Base-by-base conservation (phyloP, 2,797 vertebrate species). In the Acanthurus lineatus region DNA sequence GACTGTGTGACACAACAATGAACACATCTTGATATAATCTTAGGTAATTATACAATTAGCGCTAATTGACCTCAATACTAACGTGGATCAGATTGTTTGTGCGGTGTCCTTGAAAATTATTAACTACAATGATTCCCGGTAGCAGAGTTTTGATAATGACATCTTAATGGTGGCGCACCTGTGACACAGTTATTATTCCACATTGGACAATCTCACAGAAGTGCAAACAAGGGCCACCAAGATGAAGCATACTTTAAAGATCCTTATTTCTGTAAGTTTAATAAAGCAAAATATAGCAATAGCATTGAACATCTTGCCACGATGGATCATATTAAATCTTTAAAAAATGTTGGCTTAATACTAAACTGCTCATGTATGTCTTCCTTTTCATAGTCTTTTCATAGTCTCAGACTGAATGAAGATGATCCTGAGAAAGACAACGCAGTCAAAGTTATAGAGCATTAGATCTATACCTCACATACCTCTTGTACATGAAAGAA, bases 21-120 rank as follows among this genome's bases (percentile, higher is more conserved):
- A 84, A 74, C 84, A 71, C 82, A 82, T 84, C 69, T 76, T 83
- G 72, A 72, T 70, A 60, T 82, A 48, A 90, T 89, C 72, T 70
- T 60, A 82, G 73, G 76, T 81, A 81, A 90, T 90, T 82, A 86
- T 88, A 70, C 69, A 77, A 81, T 89, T 87, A 84, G 9, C 0
- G 3, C 75, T 82, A 83, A 91, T 76, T 87, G 58, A 85, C 72
- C 38, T 71, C 38, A 38, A 77, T 77, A 56, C 49, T 77, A 61
- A 73, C 15, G 51, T 72, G 61, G 72, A 73, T 58, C n/a, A 28
- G 47, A 68, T 35, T 77, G 82, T 80, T 86, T 89, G 69, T 69
- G 70, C 10, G 20, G 35, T 75, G 76, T 82, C 85, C 78, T 84
- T 84, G 78, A 80, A 77, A 81, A 82, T 71, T 12, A 76, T 42